Evolutionary conservation across 2,888 invertebrate genomes (phyloP), one percentile per base, ranked within the genome.

Genomic region (Agelastica alni): DNA sequence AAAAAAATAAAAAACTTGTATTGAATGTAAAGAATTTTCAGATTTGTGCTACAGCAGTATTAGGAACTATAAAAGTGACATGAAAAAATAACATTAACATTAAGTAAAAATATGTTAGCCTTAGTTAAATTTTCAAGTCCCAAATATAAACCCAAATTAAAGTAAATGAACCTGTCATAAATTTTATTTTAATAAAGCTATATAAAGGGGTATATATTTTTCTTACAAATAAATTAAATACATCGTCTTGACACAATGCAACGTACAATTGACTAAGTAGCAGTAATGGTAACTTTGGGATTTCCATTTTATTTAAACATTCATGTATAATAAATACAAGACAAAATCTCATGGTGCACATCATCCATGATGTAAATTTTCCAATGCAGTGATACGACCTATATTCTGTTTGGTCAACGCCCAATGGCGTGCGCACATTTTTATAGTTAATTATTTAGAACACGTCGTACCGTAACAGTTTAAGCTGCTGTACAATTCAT

Each of bases 171-270:
- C 22, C 26, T n/a, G 14, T 36, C 46, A 26, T 26, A 9, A 5
- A 14, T 7, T 22, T 12, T 13, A 31, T 44, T 46, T 32, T 37
- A 16, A 31, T 18, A n/a, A 46, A 58, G 51, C 47, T 56, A n/a
- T n/a, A n/a, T 56, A 53, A 56, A 49, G 47, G 51, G 56, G 47
- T 53, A 56, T 56, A 56, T 53, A 53, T 56, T 44, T 52, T 46
- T 39, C 53, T 39, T 56, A 56, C 26, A 42, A 59, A 59, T 56
- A 54, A 59, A 59, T 53, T 47, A 49, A 22, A 18, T 41, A 12
- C 20, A 22, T 31, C 13, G 41, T 30, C 32, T 37, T 28, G 28
- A 26, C 17, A 20, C 28, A 22, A 36, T 26, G 22, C 46, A 28
- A 17, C 30, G 5, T 18, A 17, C 18, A 47, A 47, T 39, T 39